phyloP scores from a whole-genome alignment of 2,888 invertebrate genomes.

The Tipula vernalis region DNA sequence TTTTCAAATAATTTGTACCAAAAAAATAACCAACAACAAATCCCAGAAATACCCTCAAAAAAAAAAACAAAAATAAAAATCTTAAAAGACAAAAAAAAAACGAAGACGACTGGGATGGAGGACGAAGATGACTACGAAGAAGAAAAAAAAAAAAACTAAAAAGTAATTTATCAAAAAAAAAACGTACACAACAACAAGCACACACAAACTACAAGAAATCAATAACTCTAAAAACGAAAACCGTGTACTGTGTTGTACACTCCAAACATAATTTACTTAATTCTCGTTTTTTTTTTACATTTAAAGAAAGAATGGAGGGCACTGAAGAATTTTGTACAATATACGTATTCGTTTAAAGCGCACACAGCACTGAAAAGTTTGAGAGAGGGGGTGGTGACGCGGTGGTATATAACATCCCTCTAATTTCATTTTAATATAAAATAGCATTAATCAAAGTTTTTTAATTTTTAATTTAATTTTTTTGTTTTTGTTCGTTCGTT shows the following conservation, averaged over 20 bases:
- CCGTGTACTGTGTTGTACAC: constrained; percentile 4
- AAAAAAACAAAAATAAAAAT: not conserved
- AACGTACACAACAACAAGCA: not conserved
- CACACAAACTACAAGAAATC: constrained; percentile 4
- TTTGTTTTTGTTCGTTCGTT: not conserved
- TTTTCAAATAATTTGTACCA: not conserved
- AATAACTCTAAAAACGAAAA: constrained; percentile 4
- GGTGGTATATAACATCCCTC: not conserved
- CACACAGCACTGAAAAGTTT: not conserved
- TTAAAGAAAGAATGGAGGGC: not conserved
- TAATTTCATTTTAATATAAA: not conserved
- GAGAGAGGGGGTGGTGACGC: not conserved
- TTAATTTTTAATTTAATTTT: constrained; percentile 4
- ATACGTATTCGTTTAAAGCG: not conserved
- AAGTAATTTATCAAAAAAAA: not conserved
- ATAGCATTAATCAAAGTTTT: constrained; percentile 4
- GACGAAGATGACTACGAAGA: not conserved
- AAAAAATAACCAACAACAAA: not conserved
- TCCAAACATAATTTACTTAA: not conserved
- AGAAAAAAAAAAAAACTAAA: not conserved
- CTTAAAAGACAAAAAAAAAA: not conserved
- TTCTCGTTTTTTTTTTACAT: not conserved
- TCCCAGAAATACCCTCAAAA: not conserved
- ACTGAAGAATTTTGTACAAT: not conserved
- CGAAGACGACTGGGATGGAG: not conserved